These are phyloP conservation scores for Xanthia togata DNA, from an alignment of 2,888 invertebrate genomes.

Conservation along the genomic window DNA sequence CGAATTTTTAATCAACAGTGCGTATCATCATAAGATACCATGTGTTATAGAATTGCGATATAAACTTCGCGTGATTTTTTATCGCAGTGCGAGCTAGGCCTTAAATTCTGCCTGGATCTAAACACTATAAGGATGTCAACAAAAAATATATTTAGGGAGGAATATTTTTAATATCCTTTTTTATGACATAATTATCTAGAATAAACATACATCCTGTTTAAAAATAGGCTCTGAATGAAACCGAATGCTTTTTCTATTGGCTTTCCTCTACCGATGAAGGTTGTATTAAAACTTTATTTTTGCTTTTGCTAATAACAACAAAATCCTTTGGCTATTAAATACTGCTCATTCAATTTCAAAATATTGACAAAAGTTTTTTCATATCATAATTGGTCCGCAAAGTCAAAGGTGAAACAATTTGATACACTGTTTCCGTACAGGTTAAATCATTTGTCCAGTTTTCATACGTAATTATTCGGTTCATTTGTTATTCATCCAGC, in stretches of 20 bases:
- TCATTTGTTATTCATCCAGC: conserved; percentile 62
- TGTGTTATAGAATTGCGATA: no score
- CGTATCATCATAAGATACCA: no score
- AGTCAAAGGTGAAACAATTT: conserved; percentile 29
- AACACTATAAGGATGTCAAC: background rate
- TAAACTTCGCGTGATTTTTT: no score
- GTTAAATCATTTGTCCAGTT: conserved; percentile 42
- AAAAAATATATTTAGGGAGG: no score
- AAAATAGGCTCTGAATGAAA: background rate
- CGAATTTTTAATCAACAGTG: no score
- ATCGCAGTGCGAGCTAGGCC: no score
- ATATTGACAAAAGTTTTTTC: background rate
- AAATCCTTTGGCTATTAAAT: background rate
- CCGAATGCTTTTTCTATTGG: background rate
- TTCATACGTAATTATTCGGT: conserved; percentile 55
- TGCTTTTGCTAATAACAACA: background rate
- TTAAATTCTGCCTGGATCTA: conserved; percentile 7
- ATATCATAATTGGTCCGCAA: conserved; percentile 6
- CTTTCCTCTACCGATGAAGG: background rate
- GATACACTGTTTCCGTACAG: conserved; percentile 15
- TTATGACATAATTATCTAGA: background rate
- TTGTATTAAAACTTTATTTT: background rate
- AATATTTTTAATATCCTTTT: background rate
- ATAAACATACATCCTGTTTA: background rate
- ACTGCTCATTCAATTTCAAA: background rate